Base-by-base conservation (phyloP, 2,113 vertebrate genomes). In the Chrysochloris asiatica region DNA sequence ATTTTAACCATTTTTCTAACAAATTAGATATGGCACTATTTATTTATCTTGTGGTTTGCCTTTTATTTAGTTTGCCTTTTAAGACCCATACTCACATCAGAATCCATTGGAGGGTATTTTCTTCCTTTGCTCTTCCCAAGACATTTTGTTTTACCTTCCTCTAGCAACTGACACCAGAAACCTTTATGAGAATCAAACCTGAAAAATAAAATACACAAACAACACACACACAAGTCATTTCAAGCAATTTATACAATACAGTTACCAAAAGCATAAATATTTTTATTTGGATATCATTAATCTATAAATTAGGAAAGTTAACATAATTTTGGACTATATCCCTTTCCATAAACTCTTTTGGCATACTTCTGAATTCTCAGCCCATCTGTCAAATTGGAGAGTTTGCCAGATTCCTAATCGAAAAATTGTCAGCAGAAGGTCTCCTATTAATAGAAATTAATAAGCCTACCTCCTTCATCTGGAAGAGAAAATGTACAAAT, bases 151-250 rank as follows among this genome's bases (percentile, higher is more conserved):
- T 98, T 99, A 63, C 99, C 99, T 96, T 99, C 99, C 95, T 99
- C 99, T 81, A 99, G 95, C 76, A 99, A 98, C 95, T 99, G 99
- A 97, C 99, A 99, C 99, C 99, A 99, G 95, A 99, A 99, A 45
- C 99, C 99, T 97, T 99, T 99, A 97, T 99, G 99, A 86, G 99
- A 99, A 96, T 99, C 99, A 4, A 99, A 99, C 93, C 99, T 99
- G 95, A 97, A 97, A 83, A 59, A 8, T 30, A 63, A 89, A 83
- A 67, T 65, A 67, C 22, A 22, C 17, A 69, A 69, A 69, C 30
- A 38, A 38, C 21, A 11, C 21, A 38, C 67, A 89, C 1, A 86
- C 61, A 67, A 2, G 52, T 30, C 47, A 22, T 91, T 83, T 80
- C 22, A 95, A 89, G 78, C 14, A n/a, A 22, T 61, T 76, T 90